phyloP scores from a whole-genome alignment of 2,797 vertebrate species.

The Pangasius sanitwongsei region DNA sequence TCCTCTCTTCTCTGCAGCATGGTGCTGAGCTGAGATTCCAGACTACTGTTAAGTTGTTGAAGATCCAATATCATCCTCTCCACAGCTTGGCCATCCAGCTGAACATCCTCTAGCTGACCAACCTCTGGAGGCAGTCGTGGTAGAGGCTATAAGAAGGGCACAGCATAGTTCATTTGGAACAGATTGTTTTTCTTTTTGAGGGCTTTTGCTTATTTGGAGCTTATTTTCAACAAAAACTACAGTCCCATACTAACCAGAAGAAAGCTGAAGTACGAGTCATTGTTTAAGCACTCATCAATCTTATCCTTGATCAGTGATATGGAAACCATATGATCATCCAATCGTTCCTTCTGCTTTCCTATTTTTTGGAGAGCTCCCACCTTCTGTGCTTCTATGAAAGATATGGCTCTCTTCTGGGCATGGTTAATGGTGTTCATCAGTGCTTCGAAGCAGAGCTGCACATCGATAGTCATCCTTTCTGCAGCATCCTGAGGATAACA shows the following conservation, averaged over 20 bases:
- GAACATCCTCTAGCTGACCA: conserved; percentile 26
- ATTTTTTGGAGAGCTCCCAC: conserved; percentile 6
- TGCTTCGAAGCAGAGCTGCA: background rate
- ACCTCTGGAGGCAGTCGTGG: conserved; percentile 11
- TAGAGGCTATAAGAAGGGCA: background rate
- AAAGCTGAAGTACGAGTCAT: conserved; percentile 36
- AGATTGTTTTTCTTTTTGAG: background rate
- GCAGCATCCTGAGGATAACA: conserved; percentile 16
- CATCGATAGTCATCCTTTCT: conserved; percentile 18
- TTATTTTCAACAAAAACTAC: too few species aligned
- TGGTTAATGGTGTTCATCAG: conserved; percentile 8
- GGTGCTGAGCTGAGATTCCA: conserved; percentile 33
- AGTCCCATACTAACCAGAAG: conserved; percentile 22
- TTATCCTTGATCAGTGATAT: background rate
- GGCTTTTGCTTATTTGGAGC: background rate
- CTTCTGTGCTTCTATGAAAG: conserved; percentile 24
- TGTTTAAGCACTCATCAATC: conserved; percentile 4
- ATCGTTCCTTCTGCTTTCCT: conserved; percentile 4
- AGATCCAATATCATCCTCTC: conserved; percentile 38
- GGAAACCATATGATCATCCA: conserved; percentile 5
- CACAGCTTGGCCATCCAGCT: conserved; percentile 32
- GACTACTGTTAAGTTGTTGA: conserved; percentile 21
- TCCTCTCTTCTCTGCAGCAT: conserved; percentile 22
- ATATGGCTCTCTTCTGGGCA: conserved; percentile 4
- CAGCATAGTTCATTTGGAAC: too few species aligned